Conservation (phyloP, 1,140 invertebrate genomes). For the Panulirus ornatus region DNA sequence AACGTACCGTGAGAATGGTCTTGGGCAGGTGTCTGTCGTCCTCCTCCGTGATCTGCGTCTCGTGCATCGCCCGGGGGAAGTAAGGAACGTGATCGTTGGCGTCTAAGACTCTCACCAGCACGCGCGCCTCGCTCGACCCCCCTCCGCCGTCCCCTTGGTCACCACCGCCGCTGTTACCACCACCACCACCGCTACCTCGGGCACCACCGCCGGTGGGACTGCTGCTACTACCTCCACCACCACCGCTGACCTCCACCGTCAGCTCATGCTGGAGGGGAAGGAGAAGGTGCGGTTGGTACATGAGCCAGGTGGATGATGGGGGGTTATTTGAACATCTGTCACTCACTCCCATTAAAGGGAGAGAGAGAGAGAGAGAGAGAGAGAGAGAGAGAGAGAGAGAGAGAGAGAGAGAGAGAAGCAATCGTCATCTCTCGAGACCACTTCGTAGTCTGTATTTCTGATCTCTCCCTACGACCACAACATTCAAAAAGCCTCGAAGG, state of each 20-base stretch:
- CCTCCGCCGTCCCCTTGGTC: too few relatives aligned
- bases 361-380: constrained; percentile 6
- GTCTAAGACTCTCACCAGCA: neutral
- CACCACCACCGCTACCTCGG: too few relatives aligned
- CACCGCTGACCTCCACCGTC: neutral
- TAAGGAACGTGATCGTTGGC: neutral
- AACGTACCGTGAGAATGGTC: constrained; percentile 5
- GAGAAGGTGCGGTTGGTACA: neutral
- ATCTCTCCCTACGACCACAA: too few relatives aligned
- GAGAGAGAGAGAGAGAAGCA: neutral
- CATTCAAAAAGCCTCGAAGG: too few relatives aligned
- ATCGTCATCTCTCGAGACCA: too few relatives aligned
- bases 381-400: too few relatives aligned
- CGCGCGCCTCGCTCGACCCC: neutral
- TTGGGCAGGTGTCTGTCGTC: constrained; percentile 20
- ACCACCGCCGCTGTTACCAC: too few relatives aligned
- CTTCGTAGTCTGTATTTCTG: too few relatives aligned
- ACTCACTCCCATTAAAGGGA: too few relatives aligned
- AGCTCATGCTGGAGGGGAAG: neutral
- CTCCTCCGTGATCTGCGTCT: constrained; percentile 27
- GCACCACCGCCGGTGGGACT: too few relatives aligned
- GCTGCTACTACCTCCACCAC: neutral
- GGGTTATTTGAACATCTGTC: too few relatives aligned
- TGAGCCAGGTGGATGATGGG: too few relatives aligned
- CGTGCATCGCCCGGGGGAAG: constrained; percentile 3